Evolutionary conservation across 2,797 vertebrate genomes (phyloP).

Genomic region (Holocentrus rufus): DNA sequence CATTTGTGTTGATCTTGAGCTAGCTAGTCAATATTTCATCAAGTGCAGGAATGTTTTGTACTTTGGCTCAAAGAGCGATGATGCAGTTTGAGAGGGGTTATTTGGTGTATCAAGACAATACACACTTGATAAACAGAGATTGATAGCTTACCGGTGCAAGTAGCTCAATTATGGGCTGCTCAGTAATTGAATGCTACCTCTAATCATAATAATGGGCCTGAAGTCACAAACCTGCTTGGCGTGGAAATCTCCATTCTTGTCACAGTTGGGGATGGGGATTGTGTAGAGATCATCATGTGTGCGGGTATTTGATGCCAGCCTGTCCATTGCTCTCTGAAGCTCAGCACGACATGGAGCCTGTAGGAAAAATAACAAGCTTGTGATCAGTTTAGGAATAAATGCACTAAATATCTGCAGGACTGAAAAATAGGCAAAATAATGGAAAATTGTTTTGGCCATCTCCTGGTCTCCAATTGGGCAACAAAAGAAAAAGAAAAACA

Average conservation of each 20-base stretch:
- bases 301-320: constrained; percentile 87
- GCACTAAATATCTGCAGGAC: not conserved
- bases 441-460: not conserved
- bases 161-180: constrained; percentile 17
- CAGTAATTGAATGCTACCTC: constrained; percentile 15
- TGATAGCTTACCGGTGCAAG: constrained; percentile 30
- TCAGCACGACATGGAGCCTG: constrained; percentile 92
- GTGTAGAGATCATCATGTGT: constrained; percentile 92
- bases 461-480: not conserved
- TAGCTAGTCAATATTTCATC: constrained; percentile 59
- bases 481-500: not conserved
- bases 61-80: constrained; percentile 52
- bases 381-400: not conserved
- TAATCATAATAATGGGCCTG: not conserved
- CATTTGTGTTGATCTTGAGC: constrained; percentile 65
- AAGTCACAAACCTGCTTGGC: constrained; percentile 88
- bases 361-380: constrained; percentile 8
- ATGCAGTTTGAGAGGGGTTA: constrained; percentile 44
- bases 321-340: constrained; percentile 89
- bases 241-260: constrained; percentile 93
- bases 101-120: constrained; percentile 52
- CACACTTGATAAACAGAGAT: constrained; percentile 37
- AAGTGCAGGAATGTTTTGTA: constrained; percentile 47
- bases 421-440: not conserved
- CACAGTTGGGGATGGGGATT: constrained; percentile 95